Conservation (phyloP, 2,797 vertebrate species). For the Siniperca scherzeri region DNA sequence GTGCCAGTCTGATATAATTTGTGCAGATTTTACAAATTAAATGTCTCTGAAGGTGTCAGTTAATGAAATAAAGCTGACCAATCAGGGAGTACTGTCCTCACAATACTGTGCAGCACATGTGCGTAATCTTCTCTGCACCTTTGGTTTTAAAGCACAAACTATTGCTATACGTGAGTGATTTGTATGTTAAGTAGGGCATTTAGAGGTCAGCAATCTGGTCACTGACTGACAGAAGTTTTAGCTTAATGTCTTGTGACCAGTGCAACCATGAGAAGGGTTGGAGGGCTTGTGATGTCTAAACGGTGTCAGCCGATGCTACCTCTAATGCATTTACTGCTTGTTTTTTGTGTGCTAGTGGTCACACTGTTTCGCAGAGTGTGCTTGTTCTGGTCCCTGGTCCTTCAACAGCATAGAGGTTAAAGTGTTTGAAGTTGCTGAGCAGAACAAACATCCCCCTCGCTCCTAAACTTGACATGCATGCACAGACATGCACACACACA, state of each 20-base stretch:
- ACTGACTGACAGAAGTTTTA: conserved; percentile 34
- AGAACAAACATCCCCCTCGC: conserved; percentile 44
- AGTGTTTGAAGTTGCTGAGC: conserved; percentile 51
- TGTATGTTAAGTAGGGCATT: conserved; percentile 4
- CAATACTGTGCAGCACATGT: conserved; percentile 7
- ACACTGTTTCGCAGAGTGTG: neutral
- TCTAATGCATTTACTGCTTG: conserved; percentile 52
- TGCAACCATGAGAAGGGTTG: conserved; percentile 7
- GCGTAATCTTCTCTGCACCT: neutral
- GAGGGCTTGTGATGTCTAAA: conserved; percentile 57
- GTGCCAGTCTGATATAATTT: conserved; percentile 3
- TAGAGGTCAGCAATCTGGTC: conserved; percentile 42
- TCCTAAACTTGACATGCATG: conserved; percentile 24
- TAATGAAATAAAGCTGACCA: conserved; percentile 4
- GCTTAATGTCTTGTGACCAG: conserved; percentile 60
- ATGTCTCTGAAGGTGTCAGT: neutral
- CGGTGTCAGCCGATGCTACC: conserved; percentile 49
- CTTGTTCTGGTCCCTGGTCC: conserved; percentile 10
- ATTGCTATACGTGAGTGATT: conserved; percentile 2
- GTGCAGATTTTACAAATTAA: conserved; percentile 12
- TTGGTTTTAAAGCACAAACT: conserved; percentile 9
- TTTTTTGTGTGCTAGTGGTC: conserved; percentile 20
- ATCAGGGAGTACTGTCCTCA: neutral
- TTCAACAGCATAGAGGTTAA: neutral
- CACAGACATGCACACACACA: conserved; percentile 21